Evolutionary conservation across 2,113 vertebrate species (phyloP).

Genomic region (Beaufortia kweichowensis): DNA sequence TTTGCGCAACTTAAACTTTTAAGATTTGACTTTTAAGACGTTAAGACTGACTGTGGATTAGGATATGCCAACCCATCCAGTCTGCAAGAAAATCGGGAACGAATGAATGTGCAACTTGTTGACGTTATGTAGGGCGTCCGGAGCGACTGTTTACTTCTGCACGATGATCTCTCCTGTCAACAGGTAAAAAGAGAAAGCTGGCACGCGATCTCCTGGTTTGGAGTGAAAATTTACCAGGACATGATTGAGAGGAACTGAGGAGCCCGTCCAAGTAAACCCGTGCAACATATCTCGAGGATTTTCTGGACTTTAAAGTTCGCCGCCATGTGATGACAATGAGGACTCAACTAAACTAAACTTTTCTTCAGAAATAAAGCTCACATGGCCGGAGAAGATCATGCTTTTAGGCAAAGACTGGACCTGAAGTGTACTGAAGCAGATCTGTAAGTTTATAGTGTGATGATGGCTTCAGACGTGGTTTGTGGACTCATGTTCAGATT

Average conservation of each 20-base stretch:
- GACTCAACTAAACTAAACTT: constrained; percentile 51
- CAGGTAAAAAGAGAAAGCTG: constrained; percentile 33
- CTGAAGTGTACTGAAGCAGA: constrained; percentile 53
- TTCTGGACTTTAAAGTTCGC: constrained; percentile 27
- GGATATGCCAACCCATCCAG: neutral
- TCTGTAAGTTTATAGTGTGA: constrained; percentile 6
- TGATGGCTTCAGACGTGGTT: constrained; percentile 85
- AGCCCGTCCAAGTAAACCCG: neutral
- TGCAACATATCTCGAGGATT: constrained; percentile 40
- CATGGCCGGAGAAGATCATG: constrained; percentile 59
- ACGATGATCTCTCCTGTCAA: constrained; percentile 42
- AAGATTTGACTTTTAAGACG: too few species aligned
- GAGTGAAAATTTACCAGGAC: neutral
- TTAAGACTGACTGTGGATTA: neutral
- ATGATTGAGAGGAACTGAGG: neutral
- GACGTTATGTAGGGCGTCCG: neutral
- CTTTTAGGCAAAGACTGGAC: constrained; percentile 60
- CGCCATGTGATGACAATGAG: neutral
- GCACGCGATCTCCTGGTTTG: neutral
- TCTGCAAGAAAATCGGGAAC: neutral
- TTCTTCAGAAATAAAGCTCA: constrained; percentile 42
- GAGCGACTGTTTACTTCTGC: constrained; percentile 11
- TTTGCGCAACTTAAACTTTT: neutral
- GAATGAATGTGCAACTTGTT: constrained; percentile 1
- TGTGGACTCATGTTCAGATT: constrained; percentile 87